Conservation (phyloP, 2,888 invertebrate species). For the Calliphora vomitoria region DNA sequence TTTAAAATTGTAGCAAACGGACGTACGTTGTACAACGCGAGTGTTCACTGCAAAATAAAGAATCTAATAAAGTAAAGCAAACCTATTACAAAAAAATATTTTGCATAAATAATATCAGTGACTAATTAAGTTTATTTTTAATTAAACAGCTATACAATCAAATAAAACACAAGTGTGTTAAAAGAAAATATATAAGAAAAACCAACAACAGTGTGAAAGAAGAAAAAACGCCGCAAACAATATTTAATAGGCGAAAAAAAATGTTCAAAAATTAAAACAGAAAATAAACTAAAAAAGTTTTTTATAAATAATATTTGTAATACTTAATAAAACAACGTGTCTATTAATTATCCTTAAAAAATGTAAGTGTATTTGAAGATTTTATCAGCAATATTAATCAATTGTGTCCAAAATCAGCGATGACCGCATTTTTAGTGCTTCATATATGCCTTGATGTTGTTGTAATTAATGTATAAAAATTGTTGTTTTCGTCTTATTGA, state of each 20-base stretch:
- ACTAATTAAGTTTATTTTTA: conserved; percentile 47
- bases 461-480: conserved; percentile 59
- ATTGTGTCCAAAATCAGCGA: conserved; percentile 41
- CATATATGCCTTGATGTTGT: conserved; percentile 35
- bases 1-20: conserved; percentile 58
- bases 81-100: conserved; percentile 12
- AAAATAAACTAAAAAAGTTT: neutral
- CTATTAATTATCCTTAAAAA: conserved; percentile 18
- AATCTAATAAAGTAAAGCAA: conserved; percentile 1
- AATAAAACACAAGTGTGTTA: conserved; percentile 16
- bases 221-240: conserved; percentile 1
- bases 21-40: conserved; percentile 32
- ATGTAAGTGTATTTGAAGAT: conserved; percentile 55
- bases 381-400: conserved; percentile 27
- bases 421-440: conserved; percentile 73
- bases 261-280: conserved; percentile 21
- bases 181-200: conserved; percentile 25
- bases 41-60: conserved; percentile 20
- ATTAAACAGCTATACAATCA: conserved; percentile 33
- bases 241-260: conserved; percentile 6
- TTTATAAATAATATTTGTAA: neutral
- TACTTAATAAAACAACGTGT: conserved; percentile 3
- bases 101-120: conserved; percentile 47
- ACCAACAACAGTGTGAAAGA: conserved; percentile 2
- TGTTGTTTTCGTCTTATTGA: conserved; percentile 26